Evolutionary conservation across 2,888 invertebrate species (phyloP).

Genomic region (Chirona hameri): DNA sequence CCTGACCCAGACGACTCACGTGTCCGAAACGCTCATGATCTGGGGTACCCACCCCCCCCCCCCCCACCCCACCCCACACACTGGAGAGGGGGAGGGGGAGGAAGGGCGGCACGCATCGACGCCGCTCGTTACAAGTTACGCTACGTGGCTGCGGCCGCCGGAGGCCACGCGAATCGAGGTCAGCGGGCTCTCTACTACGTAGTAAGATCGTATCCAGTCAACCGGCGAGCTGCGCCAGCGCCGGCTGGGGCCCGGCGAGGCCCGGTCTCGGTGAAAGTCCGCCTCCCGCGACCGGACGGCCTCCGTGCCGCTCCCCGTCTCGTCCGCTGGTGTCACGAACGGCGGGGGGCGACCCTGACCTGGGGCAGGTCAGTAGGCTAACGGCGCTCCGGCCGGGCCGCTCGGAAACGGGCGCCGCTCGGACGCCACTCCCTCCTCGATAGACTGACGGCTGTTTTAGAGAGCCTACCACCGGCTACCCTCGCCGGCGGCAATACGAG

Average conservation of each 20-base stretch:
- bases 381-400: background rate
- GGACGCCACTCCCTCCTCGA: no score
- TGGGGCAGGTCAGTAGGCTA: background rate
- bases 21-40: no score
- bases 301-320: background rate
- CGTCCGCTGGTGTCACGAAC: background rate
- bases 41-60: no score
- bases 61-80: no score
- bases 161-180: background rate
- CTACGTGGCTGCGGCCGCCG: background rate
- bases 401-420: no score
- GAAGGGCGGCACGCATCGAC: background rate
- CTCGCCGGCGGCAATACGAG: no score
- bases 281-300: background rate
- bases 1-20: no score
- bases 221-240: background rate
- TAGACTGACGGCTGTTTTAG: no score
- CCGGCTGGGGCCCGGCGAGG: background rate
- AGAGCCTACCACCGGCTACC: no score
- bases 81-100: no score
- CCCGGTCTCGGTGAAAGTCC: background rate
- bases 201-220: background rate
- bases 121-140: background rate
- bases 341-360: background rate
- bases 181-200: conserved; percentile 2